phyloP scores from a whole-genome alignment of 2,888 invertebrate species.

The Caenorhabditis wallacei region DNA sequence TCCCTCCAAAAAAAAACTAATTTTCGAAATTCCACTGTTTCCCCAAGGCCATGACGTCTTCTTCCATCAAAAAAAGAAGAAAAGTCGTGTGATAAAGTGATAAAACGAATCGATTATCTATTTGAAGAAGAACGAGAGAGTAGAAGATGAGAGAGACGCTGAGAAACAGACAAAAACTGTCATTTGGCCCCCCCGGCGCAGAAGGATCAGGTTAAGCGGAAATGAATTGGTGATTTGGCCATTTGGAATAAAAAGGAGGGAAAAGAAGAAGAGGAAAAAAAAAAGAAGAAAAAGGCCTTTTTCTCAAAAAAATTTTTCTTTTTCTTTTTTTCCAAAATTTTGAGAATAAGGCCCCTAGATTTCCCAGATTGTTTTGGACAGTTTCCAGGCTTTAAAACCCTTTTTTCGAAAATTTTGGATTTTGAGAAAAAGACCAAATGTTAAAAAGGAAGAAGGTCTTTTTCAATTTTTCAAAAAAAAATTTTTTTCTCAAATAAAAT shows the following conservation, averaged over 20 bases:
- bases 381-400: too few species aligned
- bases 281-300: not conserved
- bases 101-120: conserved; percentile 38
- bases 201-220: conserved; percentile 47
- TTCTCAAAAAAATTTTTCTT: too few species aligned
- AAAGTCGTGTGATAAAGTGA: conserved; percentile 41
- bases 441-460: too few species aligned
- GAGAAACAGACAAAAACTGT: conserved; percentile 10
- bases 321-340: too few species aligned
- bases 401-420: too few species aligned
- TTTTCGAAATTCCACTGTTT: not conserved
- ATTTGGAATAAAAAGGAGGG: not conserved
- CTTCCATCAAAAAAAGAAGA: not conserved
- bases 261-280: not conserved
- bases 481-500: too few species aligned
- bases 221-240: conserved; percentile 41
- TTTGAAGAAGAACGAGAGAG: conserved; percentile 2
- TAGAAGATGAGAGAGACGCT: conserved; percentile 33
- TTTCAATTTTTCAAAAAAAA: too few species aligned
- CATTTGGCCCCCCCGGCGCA: conserved; percentile 2
- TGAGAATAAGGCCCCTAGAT: too few species aligned
- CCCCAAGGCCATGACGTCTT: not conserved
- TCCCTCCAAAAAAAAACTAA: not conserved
- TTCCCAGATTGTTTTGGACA: too few species aligned
- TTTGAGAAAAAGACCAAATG: too few species aligned